phyloP scores from a whole-genome alignment of 2,113 vertebrate genomes.

The Muntiacus muntjak region DNA sequence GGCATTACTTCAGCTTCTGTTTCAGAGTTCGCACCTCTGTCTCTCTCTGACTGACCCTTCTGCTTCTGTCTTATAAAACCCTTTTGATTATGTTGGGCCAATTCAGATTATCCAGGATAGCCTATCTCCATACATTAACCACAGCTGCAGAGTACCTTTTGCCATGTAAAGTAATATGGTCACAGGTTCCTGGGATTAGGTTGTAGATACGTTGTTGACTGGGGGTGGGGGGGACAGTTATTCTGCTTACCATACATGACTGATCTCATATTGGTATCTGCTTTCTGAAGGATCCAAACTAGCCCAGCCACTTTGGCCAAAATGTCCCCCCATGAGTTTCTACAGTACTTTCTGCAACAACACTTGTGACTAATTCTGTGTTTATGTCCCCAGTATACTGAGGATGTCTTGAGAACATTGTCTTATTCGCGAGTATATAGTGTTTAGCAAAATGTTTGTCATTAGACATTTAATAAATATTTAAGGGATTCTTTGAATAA shows the following conservation, averaged over 20 bases:
- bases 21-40: neutral
- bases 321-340: neutral
- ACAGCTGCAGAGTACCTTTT: neutral
- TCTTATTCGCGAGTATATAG: neutral
- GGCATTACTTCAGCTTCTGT: neutral
- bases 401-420: neutral
- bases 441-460: neutral
- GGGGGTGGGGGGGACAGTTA: neutral
- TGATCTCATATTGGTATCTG: neutral
- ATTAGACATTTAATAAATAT: slow-evolving; percentile 10
- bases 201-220: neutral
- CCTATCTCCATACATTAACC: neutral
- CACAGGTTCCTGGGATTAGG: neutral
- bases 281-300: neutral
- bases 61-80: neutral
- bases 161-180: neutral
- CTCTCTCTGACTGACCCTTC: neutral
- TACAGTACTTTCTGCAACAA: neutral
- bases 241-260: neutral
- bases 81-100: neutral
- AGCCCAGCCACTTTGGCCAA: neutral
- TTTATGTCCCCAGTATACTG: neutral
- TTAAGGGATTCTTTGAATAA: slow-evolving; percentile 31
- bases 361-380: neutral
- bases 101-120: neutral